Evolutionary conservation across 2,797 vertebrate genomes (phyloP), one percentile per base, ranked within the genome.

Genomic region (Geotrypetes seraphini): DNA sequence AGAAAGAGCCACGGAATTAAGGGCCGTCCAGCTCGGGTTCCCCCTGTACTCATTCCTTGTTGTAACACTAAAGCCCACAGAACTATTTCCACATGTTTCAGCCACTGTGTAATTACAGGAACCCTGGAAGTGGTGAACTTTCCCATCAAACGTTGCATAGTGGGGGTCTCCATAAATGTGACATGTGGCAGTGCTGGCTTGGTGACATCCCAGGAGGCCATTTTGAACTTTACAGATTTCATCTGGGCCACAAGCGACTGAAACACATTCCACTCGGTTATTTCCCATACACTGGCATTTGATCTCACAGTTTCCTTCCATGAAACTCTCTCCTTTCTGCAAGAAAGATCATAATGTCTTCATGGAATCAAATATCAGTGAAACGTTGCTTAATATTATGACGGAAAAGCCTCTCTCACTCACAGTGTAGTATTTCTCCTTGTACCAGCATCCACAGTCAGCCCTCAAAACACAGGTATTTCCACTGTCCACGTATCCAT

Each of bases 381-480:
- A 5, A 5, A 8, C 5, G 8, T 14, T 26, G 28, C 26, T 11
- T 24, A n/a, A 5, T 14, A 18, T 19, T 8, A 8, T 19, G 5
- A 19, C 19, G 19, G 8, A 19, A 19, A 19, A n/a, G n/a, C n/a
- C n/a, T n/a, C n/a, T n/a, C 5, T 19, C 43, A 42, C 83, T 85
- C 34, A 61, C 64, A 2, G 42, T 27, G 36, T 78, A 73, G 53
- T 89, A 79, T 33, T 68, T 68, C 34, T 51, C 78, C 16, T 80
- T 54, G 39, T 61, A 57, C 76, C 80, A 75, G 57, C 88, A 91
- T 27, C 89, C 89, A n/a, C 89, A 91, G 28, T 71, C 53, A 17
- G 66, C 68, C 27, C 56, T 47, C 1, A 55, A 53, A 48, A 90
- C 83, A 35, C 89, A 91, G 12, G 22, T 50, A 13, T 57, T 80